These are phyloP conservation scores for Drosophila kokeensis DNA, from an alignment of 2,888 invertebrate species.

Conservation along the genomic window DNA sequence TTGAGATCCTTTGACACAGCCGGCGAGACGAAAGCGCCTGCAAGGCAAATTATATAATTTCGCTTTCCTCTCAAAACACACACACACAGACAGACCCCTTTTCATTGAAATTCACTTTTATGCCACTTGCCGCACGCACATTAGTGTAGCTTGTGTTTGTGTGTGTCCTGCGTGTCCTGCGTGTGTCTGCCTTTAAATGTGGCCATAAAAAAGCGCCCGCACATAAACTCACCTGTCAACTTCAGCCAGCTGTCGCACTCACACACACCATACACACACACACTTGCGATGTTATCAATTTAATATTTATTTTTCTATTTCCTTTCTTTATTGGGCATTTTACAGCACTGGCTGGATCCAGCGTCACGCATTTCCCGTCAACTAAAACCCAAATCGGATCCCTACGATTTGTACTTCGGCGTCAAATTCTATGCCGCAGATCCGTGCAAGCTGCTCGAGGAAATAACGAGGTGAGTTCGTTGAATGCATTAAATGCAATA, in stretches of 20 bases:
- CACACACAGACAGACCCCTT: conserved; percentile 7
- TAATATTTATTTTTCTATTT: conserved; percentile 34
- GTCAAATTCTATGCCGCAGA: conserved; percentile 99
- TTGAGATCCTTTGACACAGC: conserved; percentile 52
- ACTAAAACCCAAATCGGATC: conserved; percentile 89
- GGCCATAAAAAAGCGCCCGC: conserved; percentile 33
- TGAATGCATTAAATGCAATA: background rate
- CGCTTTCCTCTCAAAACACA: conserved; percentile 59
- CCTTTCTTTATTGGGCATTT: conserved; percentile 41
- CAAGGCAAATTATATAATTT: conserved; percentile 70
- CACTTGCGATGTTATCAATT: conserved; percentile 37
- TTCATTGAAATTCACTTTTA: conserved; percentile 63
- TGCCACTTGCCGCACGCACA: conserved; percentile 45
- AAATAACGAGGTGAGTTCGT: conserved; percentile 93
- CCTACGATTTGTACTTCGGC: conserved; percentile 96
- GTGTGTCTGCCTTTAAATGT: conserved; percentile 25
- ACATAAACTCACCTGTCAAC: conserved; percentile 35
- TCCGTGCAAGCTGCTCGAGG: conserved; percentile 97
- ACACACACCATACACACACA: background rate
- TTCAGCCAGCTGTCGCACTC: conserved; percentile 26
- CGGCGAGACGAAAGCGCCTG: conserved; percentile 55
- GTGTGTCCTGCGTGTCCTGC: background rate
- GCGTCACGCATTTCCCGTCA: conserved; percentile 95
- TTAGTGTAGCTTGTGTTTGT: conserved; percentile 22
- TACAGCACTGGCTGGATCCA: conserved; percentile 97